Base-by-base conservation (phyloP, 2,888 invertebrate species). In the Leuctra nigra region DNA sequence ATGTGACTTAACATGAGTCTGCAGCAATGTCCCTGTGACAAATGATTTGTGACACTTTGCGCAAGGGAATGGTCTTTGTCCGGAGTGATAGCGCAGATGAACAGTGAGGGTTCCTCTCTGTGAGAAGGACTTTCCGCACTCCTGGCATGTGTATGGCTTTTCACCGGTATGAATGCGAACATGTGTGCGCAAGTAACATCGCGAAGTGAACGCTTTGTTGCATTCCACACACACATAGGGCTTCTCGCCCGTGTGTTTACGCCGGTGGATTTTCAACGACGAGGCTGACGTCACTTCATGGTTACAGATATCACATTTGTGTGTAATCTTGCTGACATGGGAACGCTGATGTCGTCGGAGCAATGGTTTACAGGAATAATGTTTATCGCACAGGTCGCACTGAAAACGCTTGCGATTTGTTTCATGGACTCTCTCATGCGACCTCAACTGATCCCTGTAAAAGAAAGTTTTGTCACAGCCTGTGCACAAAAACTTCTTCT, bases 21-120 rank as follows among this genome's bases (percentile, higher is more conserved):
- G 54, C 44, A 61, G 46, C 11, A 50, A 29, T 1, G 55, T 46
- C 52, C 44, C 57, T 2, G 52, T 56, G 39, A 47, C 74, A 63
- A 82, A 78, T 63, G 78, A 79, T 63, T 78, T 79, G 0, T 79
- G 78, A 61, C 83, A 83, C 1, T 78, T 71, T 0, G 78, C 73
- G 61, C 83, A 82, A 1, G 80, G 72, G 57, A 77, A 60, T 13
- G 60, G 58, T 33, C 56, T 56, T 14, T 39, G 41, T 11, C 58
- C 60, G 1, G 53, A 39, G 47, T 60, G 60, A 23, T 56, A 48
- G 7, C 56, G 56, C 33, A 24, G 50, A 41, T 56, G 56, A 18
- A 50, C 36, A 4, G 38, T 56, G 25, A 56, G 56, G 2, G 56
- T 41, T 11, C 39, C 38, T 4, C 29, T 23, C 36, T 56, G 56